Evolutionary conservation across 2,113 vertebrate genomes (phyloP).

Genomic region (Centrocercus urophasianus): DNA sequence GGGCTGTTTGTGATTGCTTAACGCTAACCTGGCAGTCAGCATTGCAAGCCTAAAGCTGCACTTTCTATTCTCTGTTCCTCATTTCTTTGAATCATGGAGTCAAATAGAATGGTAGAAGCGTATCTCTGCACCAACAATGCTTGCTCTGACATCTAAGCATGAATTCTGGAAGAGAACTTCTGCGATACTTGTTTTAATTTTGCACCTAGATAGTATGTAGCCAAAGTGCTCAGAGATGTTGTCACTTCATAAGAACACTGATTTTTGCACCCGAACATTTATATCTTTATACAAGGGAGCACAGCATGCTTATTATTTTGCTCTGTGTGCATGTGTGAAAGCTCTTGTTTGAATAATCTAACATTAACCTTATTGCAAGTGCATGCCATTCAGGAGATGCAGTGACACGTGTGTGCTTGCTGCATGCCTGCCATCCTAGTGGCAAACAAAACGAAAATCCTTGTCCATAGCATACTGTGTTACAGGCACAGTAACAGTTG

Average conservation of each 20-base stretch:
- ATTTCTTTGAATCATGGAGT: background rate
- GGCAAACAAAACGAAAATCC: background rate
- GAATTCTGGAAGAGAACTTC: background rate
- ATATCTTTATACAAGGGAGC: fast-evolving
- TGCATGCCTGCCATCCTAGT: fast-evolving
- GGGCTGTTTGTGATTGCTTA: background rate
- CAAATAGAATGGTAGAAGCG: background rate
- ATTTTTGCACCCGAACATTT: background rate
- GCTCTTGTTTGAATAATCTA: background rate
- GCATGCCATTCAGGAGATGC: background rate
- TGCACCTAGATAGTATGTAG: fast-evolving
- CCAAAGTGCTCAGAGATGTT: background rate
- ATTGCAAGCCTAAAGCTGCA: background rate
- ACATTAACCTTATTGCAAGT: background rate
- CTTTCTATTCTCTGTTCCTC: background rate
- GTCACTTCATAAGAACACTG: background rate
- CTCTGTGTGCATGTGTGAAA: background rate
- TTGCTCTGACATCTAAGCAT: background rate
- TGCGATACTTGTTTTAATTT: background rate
- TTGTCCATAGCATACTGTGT: background rate
- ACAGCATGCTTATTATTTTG: background rate
- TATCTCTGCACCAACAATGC: background rate
- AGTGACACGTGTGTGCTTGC: background rate
- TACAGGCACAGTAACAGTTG: background rate
- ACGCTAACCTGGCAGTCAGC: fast-evolving